Evolutionary conservation across 2,113 vertebrate species (phyloP).

Genomic region (Zosterops lateralis): DNA sequence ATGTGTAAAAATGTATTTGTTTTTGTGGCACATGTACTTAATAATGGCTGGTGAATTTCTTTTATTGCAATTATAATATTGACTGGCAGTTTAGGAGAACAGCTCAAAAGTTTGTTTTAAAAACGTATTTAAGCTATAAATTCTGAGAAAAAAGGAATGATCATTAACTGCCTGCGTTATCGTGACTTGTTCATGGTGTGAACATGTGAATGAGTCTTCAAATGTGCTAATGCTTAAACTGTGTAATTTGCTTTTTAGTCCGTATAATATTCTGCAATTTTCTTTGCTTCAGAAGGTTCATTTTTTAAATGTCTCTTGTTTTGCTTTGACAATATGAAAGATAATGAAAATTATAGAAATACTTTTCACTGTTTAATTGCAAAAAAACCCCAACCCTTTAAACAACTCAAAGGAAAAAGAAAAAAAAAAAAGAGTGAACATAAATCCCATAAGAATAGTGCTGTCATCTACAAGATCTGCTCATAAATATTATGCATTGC

Average conservation of each 20-base stretch:
- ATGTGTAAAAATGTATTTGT: neutral
- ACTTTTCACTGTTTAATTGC: neutral
- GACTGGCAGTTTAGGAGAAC: neutral
- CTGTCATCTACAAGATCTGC: neutral
- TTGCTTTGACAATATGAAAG: neutral
- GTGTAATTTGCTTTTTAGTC: neutral
- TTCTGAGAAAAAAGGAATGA: neutral
- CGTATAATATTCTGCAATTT: neutral
- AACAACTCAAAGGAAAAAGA: neutral
- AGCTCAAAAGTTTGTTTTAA: neutral
- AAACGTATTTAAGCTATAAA: neutral
- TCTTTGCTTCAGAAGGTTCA: neutral
- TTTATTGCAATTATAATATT: neutral
- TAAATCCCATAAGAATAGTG: neutral
- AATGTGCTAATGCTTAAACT: neutral
- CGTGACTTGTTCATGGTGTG: neutral
- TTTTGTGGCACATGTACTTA: neutral
- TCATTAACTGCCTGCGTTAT: neutral
- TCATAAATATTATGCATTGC: neutral
- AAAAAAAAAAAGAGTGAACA: neutral
- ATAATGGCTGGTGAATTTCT: neutral
- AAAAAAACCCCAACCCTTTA: neutral
- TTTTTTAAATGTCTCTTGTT: constrained; percentile 1
- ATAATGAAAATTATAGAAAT: neutral
- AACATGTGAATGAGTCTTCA: neutral